Conservation (phyloP, 2,888 invertebrate species). For the Lithodes maja region DNA sequence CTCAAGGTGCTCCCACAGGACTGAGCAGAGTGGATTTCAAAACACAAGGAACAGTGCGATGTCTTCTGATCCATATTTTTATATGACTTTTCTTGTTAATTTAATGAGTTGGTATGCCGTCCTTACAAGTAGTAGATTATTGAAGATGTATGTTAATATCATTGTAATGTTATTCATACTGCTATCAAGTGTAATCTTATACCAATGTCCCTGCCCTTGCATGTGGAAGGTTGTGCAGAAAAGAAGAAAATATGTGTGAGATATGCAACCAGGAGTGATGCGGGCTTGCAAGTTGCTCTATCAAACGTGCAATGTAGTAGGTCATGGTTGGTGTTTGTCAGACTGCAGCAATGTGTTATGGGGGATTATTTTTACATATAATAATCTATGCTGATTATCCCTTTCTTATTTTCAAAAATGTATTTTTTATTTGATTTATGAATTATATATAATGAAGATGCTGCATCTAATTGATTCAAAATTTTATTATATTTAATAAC, state of each 20-base stretch:
- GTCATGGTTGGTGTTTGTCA: conserved; percentile 30
- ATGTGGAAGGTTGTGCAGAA: conserved; percentile 63
- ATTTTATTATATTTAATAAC: too few species aligned
- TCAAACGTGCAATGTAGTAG: conserved; percentile 56
- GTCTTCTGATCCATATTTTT: conserved; percentile 69
- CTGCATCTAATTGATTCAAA: too few species aligned
- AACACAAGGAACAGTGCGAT: conserved; percentile 67
- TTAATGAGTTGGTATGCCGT: conserved; percentile 68
- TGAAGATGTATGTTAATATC: conserved; percentile 65
- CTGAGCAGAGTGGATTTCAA: conserved; percentile 59
- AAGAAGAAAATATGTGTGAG: conserved; percentile 29
- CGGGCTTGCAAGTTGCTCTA: conserved; percentile 40
- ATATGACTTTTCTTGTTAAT: conserved; percentile 67
- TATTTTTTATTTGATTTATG: neutral
- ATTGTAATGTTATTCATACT: conserved; percentile 60
- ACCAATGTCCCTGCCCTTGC: conserved; percentile 66
- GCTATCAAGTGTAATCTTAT: conserved; percentile 63
- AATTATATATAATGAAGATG: neutral
- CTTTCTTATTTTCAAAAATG: neutral
- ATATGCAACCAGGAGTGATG: conserved; percentile 45
- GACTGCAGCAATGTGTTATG: conserved; percentile 38
- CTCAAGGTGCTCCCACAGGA: conserved; percentile 64
- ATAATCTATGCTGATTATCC: neutral
- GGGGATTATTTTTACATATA: conserved; percentile 10
- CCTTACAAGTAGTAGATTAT: conserved; percentile 66